phyloP scores from a whole-genome alignment of 2,113 vertebrate genomes.

The Hemibates koningsi region DNA sequence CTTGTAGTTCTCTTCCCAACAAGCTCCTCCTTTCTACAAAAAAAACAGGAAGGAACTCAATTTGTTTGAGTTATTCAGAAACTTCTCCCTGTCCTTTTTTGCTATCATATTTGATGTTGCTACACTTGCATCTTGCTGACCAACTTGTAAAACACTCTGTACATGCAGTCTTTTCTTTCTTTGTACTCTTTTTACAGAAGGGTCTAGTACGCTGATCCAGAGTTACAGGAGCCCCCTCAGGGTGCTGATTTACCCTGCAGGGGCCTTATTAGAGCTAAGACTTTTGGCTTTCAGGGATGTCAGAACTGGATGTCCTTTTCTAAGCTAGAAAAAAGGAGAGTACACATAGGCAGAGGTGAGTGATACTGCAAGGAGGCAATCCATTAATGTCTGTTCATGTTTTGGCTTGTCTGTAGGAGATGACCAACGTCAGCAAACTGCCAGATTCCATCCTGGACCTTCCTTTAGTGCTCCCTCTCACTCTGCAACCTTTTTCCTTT shows the following conservation, averaged over 20 bases:
- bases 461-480: neutral
- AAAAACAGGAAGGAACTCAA: neutral
- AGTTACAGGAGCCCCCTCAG: neutral
- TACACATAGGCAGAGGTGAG: neutral
- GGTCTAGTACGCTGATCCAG: neutral
- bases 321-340: neutral
- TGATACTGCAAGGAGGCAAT: neutral
- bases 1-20: neutral
- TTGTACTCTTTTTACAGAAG: neutral
- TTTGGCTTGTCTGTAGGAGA: neutral
- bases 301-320: neutral
- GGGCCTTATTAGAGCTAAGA: conserved; percentile 30
- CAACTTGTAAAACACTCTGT: neutral
- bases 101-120: neutral
- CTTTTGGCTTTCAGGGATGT: neutral
- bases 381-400: neutral
- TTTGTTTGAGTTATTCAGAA: neutral
- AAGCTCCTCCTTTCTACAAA: neutral
- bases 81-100: neutral
- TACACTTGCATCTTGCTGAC: neutral
- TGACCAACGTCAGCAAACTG: conserved; percentile 4
- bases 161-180: neutral
- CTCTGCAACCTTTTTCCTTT: neutral
- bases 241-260: neutral
- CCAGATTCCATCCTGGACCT: neutral